Conservation (phyloP, 2,113 vertebrate genomes). For the Eleginops maclovinus region DNA sequence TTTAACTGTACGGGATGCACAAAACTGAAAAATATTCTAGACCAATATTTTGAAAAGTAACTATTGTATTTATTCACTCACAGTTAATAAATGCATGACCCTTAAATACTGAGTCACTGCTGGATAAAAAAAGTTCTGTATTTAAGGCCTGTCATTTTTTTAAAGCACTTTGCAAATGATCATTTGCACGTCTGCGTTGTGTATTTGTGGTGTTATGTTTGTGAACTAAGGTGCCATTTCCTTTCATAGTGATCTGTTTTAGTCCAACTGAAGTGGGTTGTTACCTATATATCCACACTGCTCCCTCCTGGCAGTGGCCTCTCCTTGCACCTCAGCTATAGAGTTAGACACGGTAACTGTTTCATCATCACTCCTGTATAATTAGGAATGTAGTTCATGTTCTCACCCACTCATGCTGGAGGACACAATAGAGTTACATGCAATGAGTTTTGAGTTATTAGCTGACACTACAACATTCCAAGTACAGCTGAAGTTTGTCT, state of each 20-base stretch:
- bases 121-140: conserved; percentile 9
- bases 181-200: conserved; percentile 55
- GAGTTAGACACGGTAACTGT: conserved; percentile 44
- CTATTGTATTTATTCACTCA: conserved; percentile 30
- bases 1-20: conserved; percentile 40
- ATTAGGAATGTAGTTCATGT: conserved; percentile 41
- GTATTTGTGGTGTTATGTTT: conserved; percentile 49
- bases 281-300: conserved; percentile 65
- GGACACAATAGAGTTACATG: conserved; percentile 30
- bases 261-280: conserved; percentile 21
- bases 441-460: conserved; percentile 49
- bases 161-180: conserved; percentile 17
- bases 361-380: conserved; percentile 39
- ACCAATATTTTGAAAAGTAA: conserved; percentile 25
- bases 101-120: background rate
- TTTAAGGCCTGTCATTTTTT: conserved; percentile 6
- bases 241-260: conserved; percentile 47
- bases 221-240: conserved; percentile 41
- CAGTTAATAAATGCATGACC: background rate
- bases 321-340: conserved; percentile 58
- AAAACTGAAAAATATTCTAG: conserved; percentile 30
- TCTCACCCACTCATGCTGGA: conserved; percentile 35
- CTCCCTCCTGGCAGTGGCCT: conserved; percentile 72
- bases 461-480: conserved; percentile 68
- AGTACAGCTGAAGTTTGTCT: conserved; percentile 33